These are phyloP conservation scores for Caenorhabditis brenneri DNA, from an alignment of 1,140 invertebrate species.

Conservation along the genomic window DNA sequence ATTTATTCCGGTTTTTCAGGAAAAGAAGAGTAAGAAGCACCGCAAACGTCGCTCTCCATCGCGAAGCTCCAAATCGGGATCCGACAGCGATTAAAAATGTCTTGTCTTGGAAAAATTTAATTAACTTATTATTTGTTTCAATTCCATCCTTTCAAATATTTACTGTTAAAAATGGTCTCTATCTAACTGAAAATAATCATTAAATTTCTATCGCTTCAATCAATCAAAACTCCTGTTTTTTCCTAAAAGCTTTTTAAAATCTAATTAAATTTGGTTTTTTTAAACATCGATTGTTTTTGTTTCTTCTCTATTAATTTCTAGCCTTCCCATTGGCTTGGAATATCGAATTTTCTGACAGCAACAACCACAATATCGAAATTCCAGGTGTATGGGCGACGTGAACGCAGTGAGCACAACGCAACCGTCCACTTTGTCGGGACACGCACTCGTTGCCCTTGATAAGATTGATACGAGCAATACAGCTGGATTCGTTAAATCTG, in stretches of 20 bases:
- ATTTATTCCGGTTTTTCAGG: no score
- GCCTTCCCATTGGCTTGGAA: neutral
- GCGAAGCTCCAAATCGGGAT: neutral
- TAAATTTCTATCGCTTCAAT: neutral
- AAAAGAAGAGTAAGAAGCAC: constrained; percentile 17
- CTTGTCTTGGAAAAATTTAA: neutral
- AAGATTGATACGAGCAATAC: constrained; percentile 36
- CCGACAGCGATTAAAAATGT: neutral
- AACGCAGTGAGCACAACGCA: neutral
- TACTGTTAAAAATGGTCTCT: neutral
- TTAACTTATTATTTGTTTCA: neutral
- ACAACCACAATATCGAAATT: neutral
- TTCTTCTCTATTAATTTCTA: neutral
- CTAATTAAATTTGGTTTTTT: neutral
- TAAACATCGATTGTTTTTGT: no score
- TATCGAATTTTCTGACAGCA: neutral
- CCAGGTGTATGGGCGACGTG: constrained; percentile 32
- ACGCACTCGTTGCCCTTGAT: neutral
- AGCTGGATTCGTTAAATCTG: constrained; percentile 14
- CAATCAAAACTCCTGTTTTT: neutral
- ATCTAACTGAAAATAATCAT: no score
- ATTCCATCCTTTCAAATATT: neutral
- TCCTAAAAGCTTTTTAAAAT: neutral
- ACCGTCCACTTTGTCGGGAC: constrained; percentile 29
- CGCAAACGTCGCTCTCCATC: constrained; percentile 1